Conservation (phyloP, 2,888 invertebrate species). For the Mimas tiliae region DNA sequence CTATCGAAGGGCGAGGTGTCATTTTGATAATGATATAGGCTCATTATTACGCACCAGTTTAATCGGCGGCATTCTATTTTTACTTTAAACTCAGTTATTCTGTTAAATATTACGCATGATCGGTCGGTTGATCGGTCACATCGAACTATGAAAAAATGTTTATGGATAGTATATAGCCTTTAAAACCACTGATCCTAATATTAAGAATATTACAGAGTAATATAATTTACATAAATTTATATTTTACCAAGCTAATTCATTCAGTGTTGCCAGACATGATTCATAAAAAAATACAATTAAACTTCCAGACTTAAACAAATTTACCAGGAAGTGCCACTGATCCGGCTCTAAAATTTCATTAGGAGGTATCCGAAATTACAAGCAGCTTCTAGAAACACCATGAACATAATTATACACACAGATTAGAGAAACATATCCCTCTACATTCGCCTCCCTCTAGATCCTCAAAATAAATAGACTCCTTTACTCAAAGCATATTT, state of each 20-base stretch:
- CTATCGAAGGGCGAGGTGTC: conserved; percentile 40
- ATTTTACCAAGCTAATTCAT: no score
- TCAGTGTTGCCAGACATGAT: no score
- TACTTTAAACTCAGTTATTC: conserved; percentile 12
- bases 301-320: no score
- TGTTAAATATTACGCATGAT: neutral
- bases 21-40: conserved; percentile 44
- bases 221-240: no score
- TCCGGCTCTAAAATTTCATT: neutral
- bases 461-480: neutral
- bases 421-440: neutral
- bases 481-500: neutral
- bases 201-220: no score
- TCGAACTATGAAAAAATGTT: neutral
- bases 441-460: neutral
- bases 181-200: no score
- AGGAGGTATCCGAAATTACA: neutral
- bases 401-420: neutral
- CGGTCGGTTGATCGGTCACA: no score
- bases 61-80: conserved; percentile 20
- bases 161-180: no score
- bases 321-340: neutral
- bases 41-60: conserved; percentile 4
- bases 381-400: neutral
- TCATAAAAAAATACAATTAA: no score